phyloP scores from a whole-genome alignment of 1,140 invertebrate genomes.

The Stegodyphus mimosarum region DNA sequence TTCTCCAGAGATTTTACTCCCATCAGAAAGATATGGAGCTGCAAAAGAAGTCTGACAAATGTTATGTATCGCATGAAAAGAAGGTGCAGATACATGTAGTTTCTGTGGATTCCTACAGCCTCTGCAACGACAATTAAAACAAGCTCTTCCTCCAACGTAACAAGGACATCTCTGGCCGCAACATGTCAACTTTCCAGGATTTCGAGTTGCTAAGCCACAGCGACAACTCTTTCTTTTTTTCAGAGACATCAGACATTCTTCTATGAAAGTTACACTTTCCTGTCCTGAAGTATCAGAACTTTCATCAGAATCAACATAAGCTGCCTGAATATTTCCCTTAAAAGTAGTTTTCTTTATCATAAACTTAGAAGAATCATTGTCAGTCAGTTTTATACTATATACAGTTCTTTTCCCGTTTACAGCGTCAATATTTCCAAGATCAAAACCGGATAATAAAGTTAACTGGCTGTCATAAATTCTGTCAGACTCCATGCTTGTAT shows the following conservation, averaged over 20 bases:
- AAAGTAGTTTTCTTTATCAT: constrained; percentile 8
- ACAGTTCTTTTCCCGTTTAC: constrained; percentile 6
- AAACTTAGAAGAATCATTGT: constrained; percentile 2
- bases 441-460: not conserved
- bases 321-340: not conserved
- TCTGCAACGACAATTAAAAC: constrained; percentile 87
- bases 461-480: not conserved
- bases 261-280: constrained; percentile 60
- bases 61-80: not conserved
- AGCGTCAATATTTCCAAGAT: not conserved
- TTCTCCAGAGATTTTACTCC: no score
- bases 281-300: not conserved
- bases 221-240: constrained; percentile 76
- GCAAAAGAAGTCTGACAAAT: no score
- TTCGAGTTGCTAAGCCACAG: constrained; percentile 89
- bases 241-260: not conserved
- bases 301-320: not conserved
- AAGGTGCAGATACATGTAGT: not conserved
- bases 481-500: not conserved
- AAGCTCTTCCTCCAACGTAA: constrained; percentile 87
- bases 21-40: no score
- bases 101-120: constrained; percentile 89
- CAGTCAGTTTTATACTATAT: constrained; percentile 10
- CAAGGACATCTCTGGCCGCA: constrained; percentile 93
- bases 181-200: constrained; percentile 89